Base-by-base conservation (phyloP, 2,797 vertebrate genomes). In the Etheostoma perlongum region DNA sequence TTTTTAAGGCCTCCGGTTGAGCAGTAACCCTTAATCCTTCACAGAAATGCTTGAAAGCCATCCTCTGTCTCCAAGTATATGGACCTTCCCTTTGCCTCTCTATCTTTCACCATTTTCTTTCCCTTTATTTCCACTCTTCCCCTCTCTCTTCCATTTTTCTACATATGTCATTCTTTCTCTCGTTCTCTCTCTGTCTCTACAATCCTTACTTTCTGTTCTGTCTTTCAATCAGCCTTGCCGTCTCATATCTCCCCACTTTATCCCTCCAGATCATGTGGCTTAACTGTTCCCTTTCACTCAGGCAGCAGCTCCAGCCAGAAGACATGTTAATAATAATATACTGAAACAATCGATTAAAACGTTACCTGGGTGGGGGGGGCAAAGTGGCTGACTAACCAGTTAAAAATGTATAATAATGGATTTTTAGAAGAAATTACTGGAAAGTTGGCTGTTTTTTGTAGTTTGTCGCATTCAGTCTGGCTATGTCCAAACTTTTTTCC, bases 21-120 rank as follows among this genome's bases (percentile, higher is more conserved):
- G 79, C 60, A 74, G 83, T 76, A 87, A 87, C 76, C 79, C 51
- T 73, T 82, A 75, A 89, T 74, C 74, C 59, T 36, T 87, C 85
- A 83, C 53, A 67, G 76, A 81, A 81, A 85, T 80, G 78, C 44
- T 27, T 10, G 10, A 61, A 61, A 46, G 49, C 46, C 49, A 33
- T 76, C 49, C 53, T 12, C 63, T 72, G 13, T 48, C 55, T 65
- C 27, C 52, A 44, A 30, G 16, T 16, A 70, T 40, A 33, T 47
- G 30, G 21, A 76, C 25, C 33, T 57, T 62, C 40, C 27, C 33
- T 47, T 12, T 21, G 13, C 25, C 71, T n/a, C 2, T 67, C 21
- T 27, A 11, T 40, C 7, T 61, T 3, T 30, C 14, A 57, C 36
- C 58, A n/a, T n/a, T 7, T 5, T 23, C 6, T 6, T 5, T 23